Base-by-base conservation (phyloP, 2,888 invertebrate species). In the Aphidoletes aphidimyza region DNA sequence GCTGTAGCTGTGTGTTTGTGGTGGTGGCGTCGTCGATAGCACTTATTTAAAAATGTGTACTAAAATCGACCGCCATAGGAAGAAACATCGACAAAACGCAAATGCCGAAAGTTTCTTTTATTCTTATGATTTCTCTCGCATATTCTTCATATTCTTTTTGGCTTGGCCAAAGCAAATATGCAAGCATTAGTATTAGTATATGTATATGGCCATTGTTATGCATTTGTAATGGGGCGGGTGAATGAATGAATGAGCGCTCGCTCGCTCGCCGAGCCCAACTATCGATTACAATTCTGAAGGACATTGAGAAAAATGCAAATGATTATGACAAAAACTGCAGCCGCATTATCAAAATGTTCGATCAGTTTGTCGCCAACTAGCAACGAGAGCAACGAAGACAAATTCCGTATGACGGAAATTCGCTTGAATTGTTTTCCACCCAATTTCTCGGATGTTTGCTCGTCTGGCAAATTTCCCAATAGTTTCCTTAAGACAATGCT, bases 51-150 rank as follows among this genome's bases (percentile, higher is more conserved):
- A 81, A 81, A 81, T 37, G n/a, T n/a, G n/a, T 37, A 81, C 37
- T 22, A 11, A n/a, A 81, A 81, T 11, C 81, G 37, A 37, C 37
- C 81, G 39, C 22, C 37, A 37, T 3, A 8, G 9, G 3, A n/a
- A 54, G 8, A 81, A 8, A 69, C 69, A 8, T 30, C 0, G 0
- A 69, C 30, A 69, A 30, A 69, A 69, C 26, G 5, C 22, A 26
- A 14, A 26, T 54, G 34, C 6, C 17, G 17, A 81, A 81, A 37
- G 34, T 36, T 78, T n/a, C 37, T 37, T 81, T 81, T 37, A 81
- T 81, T 81, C 81, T 81, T 81, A 81, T 81, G 81, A 81, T 81
- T 81, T 81, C 22, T n/a, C n/a, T 81, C 81, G 81, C 69, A 37
- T 37, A 81, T 81, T 37, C n/a, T 37, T 37, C 36, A 9, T 36